phyloP scores from a whole-genome alignment of 2,113 vertebrate genomes.

The Corapipo altera region DNA sequence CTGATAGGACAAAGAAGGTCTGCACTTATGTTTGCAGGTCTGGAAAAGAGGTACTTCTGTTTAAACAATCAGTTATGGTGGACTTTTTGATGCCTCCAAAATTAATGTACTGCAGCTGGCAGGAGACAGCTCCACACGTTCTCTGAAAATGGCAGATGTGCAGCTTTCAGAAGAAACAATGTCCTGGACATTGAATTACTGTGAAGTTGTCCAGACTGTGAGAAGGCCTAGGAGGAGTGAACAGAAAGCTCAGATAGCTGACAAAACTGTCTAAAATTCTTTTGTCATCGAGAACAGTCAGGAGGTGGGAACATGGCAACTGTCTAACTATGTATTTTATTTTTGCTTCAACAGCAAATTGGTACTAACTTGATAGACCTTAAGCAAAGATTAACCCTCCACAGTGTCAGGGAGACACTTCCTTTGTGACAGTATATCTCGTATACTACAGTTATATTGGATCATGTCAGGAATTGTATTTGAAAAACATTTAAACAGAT shows the following conservation, averaged over 20 bases:
- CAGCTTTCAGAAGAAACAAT: neutral
- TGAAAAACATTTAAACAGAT: neutral
- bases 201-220: neutral
- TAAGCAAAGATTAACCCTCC: neutral
- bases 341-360: neutral
- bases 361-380: neutral
- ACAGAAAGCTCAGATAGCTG: neutral
- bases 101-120: neutral
- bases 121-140: neutral
- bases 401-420: neutral
- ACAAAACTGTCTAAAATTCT: neutral
- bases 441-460: neutral
- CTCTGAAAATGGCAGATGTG: neutral
- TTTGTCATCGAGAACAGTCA: neutral
- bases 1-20: neutral
- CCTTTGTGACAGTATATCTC: neutral
- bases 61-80: neutral
- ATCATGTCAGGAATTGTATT: neutral
- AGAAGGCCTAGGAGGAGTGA: neutral
- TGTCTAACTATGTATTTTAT: neutral
- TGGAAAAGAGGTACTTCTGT: neutral
- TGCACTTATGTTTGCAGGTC: neutral
- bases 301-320: neutral
- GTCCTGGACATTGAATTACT: neutral
- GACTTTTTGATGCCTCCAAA: neutral